Evolutionary conservation across 2,888 invertebrate genomes (phyloP).

Genomic region (Acanthosepion esculentum): DNA sequence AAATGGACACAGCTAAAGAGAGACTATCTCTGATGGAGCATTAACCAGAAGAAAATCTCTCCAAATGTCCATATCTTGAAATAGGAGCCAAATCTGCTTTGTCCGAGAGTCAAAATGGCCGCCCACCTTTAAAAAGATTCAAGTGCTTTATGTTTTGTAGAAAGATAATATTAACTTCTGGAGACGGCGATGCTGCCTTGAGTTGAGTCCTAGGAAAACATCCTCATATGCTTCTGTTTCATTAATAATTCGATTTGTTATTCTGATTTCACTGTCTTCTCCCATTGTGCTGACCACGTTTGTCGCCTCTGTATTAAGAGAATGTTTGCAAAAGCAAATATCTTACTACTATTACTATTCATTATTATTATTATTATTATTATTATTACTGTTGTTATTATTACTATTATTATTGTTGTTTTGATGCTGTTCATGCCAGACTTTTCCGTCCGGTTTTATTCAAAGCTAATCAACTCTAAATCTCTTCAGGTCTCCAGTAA

Average conservation of each 20-base stretch:
- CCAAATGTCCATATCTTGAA: neutral
- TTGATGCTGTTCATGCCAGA: neutral
- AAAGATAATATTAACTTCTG: neutral
- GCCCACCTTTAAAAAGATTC: neutral
- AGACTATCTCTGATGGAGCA: neutral
- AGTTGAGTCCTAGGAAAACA: neutral
- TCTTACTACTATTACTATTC: neutral
- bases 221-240: neutral
- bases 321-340: neutral
- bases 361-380: neutral
- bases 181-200: neutral
- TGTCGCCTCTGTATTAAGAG: neutral
- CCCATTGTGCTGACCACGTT: neutral
- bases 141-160: neutral
- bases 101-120: neutral
- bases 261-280: neutral
- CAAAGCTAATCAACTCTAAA: neutral
- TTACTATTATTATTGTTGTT: neutral
- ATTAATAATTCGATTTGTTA: neutral
- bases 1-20: neutral
- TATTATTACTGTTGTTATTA: neutral
- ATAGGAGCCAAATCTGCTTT: neutral
- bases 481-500: neutral
- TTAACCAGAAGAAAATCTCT: neutral
- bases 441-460: neutral